Evolutionary conservation across 1,140 invertebrate species (phyloP).

Genomic region (Caenorhabditis remanei): DNA sequence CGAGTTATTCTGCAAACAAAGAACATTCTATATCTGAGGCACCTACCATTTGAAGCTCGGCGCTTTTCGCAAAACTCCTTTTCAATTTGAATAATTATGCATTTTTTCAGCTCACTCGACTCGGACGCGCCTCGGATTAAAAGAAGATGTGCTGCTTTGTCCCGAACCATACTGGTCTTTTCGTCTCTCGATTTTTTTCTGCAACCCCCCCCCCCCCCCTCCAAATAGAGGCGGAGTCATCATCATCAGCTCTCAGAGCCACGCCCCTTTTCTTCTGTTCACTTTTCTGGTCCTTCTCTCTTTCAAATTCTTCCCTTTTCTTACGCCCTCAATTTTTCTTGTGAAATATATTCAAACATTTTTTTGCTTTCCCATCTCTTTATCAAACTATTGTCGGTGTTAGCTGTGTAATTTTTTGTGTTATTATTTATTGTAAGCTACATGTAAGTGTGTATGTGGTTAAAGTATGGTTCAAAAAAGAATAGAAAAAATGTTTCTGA

Average conservation of each 20-base stretch:
- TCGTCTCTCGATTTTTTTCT: neutral
- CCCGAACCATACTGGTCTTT: conserved; percentile 55
- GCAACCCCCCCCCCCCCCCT: neutral
- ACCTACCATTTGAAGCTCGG: neutral
- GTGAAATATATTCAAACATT: neutral
- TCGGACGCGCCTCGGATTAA: conserved; percentile 59
- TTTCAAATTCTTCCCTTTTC: neutral
- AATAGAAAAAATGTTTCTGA: conserved; percentile 10
- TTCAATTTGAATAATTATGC: conserved; percentile 45
- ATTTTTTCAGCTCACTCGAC: conserved; percentile 66
- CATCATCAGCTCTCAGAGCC: neutral
- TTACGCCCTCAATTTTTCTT: neutral
- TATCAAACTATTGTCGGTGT: neutral
- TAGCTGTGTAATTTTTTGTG: conserved; percentile 33
- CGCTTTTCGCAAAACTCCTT: neutral
- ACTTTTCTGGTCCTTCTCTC: conserved; percentile 15
- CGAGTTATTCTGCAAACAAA: conserved; percentile 4
- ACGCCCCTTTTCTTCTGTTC: conserved; percentile 16
- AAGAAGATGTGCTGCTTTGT: conserved; percentile 12
- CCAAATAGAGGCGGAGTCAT: neutral
- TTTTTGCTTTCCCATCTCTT: neutral
- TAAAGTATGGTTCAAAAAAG: neutral
- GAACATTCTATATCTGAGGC: neutral
- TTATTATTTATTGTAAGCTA: conserved; percentile 38
- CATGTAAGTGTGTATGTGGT: neutral